Evolutionary conservation across 2,797 vertebrate species (phyloP), one percentile per base, ranked within the genome.

Genomic region (Telmatherina bonti): DNA sequence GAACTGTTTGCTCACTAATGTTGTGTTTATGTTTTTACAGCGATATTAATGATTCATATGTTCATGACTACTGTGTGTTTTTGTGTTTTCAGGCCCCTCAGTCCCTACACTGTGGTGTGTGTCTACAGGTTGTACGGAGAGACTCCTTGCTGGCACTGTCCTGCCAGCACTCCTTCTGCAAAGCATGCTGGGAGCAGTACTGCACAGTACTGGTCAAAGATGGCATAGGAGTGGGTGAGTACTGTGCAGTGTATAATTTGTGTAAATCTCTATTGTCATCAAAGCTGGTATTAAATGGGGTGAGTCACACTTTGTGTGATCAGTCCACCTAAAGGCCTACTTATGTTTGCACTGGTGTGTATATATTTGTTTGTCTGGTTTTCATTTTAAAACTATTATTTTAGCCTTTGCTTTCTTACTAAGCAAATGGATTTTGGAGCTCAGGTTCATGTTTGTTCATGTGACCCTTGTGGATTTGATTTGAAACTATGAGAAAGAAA

Each of bases 121-220:
- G 98, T 92, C 97, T 99, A 94, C 98, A 99, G 93, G 95, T 96
- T 65, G 97, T 99, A 72, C 94, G 97, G 79, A 97, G 96, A 94
- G 98, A 99, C 78, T 94, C 96, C 69, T 90, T 99, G 75, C 94
- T 98, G 74, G 96, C 96, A 41, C 92, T 99, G 91, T 95, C 98
- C 74, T 99, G 98, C 89, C 98, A 98, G 93, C 98, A 99, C 92
- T 96, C 96, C 86, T 99, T 99, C 91, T 99, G 98, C 89, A 97
- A 97, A 91, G 96, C 93, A 94, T 99, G 98, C 93, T 99, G 98
- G 98, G 98, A 99, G 92, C 97, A 99, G 93, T 96, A 99, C 86
- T 99, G 97, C 91, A 97, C 95, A 57, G 97, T 99, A 60, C 95
- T 99, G 10, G 97, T 99, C 91, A 99, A 98, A 93, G 98, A 99